phyloP scores from a whole-genome alignment of 2,113 vertebrate genomes.

The Peromyscus maniculatus region DNA sequence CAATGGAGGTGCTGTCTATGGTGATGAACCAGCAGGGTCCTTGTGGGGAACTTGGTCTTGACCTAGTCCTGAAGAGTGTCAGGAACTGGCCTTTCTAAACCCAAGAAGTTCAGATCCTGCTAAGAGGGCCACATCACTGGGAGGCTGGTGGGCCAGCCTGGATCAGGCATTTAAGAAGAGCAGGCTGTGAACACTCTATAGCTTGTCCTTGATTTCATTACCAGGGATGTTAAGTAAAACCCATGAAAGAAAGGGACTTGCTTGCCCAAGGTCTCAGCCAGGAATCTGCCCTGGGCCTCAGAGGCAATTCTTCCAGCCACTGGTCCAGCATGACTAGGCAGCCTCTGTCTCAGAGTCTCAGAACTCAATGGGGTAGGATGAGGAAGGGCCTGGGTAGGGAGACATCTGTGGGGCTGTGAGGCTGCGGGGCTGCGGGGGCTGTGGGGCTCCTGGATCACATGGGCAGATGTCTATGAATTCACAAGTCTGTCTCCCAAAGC shows the following conservation, averaged over 20 bases:
- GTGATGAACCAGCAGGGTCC: not conserved
- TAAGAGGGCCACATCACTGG: rapidly evolving
- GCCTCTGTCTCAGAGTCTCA: not conserved
- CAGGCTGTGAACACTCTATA: rapidly evolving
- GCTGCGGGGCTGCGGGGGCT: too few relatives aligned
- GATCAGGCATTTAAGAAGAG: not conserved
- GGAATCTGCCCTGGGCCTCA: not conserved
- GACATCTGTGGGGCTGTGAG: not conserved
- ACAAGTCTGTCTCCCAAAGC: constrained; percentile 46
- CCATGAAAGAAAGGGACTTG: not conserved
- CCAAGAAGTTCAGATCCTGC: not conserved
- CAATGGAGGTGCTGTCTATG: rapidly evolving
- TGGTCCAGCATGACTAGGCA: not conserved
- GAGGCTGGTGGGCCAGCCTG: not conserved
- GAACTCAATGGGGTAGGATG: not conserved
- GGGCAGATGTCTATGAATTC: constrained; percentile 80
- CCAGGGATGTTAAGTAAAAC: not conserved
- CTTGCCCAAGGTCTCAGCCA: not conserved
- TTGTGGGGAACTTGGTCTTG: not conserved
- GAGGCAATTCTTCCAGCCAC: not conserved
- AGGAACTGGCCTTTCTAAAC: not conserved
- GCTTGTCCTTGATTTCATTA: not conserved
- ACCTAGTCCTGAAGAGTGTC: not conserved
- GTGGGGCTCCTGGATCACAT: constrained; percentile 40
- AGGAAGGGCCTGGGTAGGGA: not conserved